These are phyloP conservation scores for Gymnothorax reevesii DNA, from an alignment of 2,797 vertebrate genomes.

Conservation along the genomic window DNA sequence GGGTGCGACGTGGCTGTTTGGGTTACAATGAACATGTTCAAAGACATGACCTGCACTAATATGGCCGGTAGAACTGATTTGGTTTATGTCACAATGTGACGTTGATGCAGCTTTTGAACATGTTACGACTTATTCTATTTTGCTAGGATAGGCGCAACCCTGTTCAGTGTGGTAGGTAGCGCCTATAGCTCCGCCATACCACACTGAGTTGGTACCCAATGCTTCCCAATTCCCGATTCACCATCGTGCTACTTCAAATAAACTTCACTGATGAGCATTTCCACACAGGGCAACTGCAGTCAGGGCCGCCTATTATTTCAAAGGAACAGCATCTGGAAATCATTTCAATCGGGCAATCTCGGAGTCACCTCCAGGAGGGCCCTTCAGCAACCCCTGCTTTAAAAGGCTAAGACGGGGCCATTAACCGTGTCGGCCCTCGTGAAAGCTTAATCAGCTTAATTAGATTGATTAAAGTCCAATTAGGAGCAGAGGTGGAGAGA, in stretches of 20 bases:
- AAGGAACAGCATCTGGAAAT: slow-evolving; percentile 53
- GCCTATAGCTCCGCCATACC: background rate
- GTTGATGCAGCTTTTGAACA: background rate
- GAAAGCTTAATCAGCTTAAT: slow-evolving; percentile 68
- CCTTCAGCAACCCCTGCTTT: slow-evolving; percentile 37
- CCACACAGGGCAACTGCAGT: slow-evolving; percentile 35
- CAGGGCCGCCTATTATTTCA: slow-evolving; percentile 23
- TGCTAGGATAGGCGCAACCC: background rate
- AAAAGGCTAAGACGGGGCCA: slow-evolving; percentile 37
- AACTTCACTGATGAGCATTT: slow-evolving; percentile 39
- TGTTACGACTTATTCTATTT: background rate
- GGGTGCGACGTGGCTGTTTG: too few relatives aligned
- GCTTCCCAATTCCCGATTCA: background rate
- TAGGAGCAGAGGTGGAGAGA: slow-evolving; percentile 56
- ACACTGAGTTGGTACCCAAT: background rate
- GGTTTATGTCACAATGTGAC: background rate
- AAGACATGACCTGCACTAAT: too few relatives aligned
- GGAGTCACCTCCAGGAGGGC: slow-evolving; percentile 31
- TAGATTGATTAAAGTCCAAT: slow-evolving; percentile 70
- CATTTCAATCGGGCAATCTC: slow-evolving; percentile 47
- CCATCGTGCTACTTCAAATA: slow-evolving; percentile 13
- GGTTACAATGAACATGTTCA: too few relatives aligned
- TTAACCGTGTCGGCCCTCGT: slow-evolving; percentile 45
- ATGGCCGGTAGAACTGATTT: background rate
- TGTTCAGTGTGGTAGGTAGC: background rate